A percentile compares a stretch with the other conserved stretches of the same genome.
Evolutionary conservation across 2,113 vertebrate genomes (phyloP).

Genomic region (Prinia subflava): DNA sequence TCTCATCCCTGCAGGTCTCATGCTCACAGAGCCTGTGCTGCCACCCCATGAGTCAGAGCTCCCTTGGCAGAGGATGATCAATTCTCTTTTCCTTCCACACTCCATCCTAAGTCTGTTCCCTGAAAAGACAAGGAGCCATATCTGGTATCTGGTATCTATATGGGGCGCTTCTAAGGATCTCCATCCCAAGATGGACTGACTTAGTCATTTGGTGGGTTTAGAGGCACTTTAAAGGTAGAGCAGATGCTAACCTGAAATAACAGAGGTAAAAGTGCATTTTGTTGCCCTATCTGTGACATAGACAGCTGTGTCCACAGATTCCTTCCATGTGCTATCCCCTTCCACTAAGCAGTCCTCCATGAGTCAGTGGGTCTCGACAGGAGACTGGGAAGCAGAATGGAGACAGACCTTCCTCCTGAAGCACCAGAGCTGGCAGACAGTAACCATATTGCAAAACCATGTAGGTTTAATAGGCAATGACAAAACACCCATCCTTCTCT

Average conservation of each 20-base stretch:
- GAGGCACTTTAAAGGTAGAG: not conserved
- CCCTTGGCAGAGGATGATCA: not conserved
- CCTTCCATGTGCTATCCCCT: not conserved
- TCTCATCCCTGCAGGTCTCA: not conserved
- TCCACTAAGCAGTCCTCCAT: not conserved
- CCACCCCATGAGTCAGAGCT: not conserved
- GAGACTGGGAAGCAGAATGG: not conserved
- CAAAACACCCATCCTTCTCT: not conserved
- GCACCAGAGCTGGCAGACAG: not conserved
- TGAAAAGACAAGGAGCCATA: not conserved
- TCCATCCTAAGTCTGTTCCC: not conserved
- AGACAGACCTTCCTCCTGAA: not conserved
- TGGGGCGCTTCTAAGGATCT: not conserved
- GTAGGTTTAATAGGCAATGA: not conserved
- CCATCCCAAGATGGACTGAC: not conserved
- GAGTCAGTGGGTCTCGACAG: accelerated
- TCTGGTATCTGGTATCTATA: not conserved
- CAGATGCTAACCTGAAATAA: not conserved
- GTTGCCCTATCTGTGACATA: not conserved
- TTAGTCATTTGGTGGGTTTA: not conserved
- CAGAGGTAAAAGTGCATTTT: not conserved
- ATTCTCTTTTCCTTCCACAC: not conserved
- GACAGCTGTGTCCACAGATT: not conserved
- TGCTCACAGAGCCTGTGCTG: not conserved
- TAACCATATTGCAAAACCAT: not conserved